phyloP scores from a whole-genome alignment of 2,113 vertebrate genomes.

The Echinops telfairi region DNA sequence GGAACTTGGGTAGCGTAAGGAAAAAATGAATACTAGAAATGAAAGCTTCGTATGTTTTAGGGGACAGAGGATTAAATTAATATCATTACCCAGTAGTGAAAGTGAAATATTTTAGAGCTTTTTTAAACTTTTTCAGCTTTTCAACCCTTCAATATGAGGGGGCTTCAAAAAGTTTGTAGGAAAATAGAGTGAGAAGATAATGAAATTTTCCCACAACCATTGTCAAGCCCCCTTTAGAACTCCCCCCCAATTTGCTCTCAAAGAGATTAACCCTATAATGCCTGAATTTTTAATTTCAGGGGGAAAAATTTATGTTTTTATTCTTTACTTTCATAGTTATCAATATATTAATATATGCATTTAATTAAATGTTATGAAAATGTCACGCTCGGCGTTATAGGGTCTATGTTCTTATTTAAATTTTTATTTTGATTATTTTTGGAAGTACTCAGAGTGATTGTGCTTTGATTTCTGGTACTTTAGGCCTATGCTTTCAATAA shows the following conservation, averaged over 20 bases:
- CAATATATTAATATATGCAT: too few relatives aligned
- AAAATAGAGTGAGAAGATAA: too few relatives aligned
- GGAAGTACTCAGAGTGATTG: not conserved
- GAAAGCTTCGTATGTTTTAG: not conserved
- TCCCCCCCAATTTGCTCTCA: not conserved
- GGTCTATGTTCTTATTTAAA: not conserved
- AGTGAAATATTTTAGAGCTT: not conserved
- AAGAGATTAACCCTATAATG: constrained; percentile 18
- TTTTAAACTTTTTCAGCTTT: not conserved
- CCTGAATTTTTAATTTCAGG: too few relatives aligned
- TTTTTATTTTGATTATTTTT: not conserved
- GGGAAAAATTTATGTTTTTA: too few relatives aligned
- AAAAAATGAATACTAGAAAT: too few relatives aligned
- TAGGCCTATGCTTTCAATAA: not conserved
- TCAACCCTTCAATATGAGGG: not conserved
- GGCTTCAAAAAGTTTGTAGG: too few relatives aligned
- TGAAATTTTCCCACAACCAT: too few relatives aligned
- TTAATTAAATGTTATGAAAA: too few relatives aligned
- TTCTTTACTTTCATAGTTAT: too few relatives aligned
- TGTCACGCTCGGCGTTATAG: not conserved
- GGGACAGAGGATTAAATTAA: not conserved
- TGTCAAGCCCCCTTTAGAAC: too few relatives aligned
- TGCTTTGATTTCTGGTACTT: not conserved
- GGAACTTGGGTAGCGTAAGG: not conserved
- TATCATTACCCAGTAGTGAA: not conserved